Evolutionary conservation across 2,888 invertebrate genomes (phyloP), one percentile per base, ranked within the genome.

Genomic region (Dolichomitus sp.): DNA sequence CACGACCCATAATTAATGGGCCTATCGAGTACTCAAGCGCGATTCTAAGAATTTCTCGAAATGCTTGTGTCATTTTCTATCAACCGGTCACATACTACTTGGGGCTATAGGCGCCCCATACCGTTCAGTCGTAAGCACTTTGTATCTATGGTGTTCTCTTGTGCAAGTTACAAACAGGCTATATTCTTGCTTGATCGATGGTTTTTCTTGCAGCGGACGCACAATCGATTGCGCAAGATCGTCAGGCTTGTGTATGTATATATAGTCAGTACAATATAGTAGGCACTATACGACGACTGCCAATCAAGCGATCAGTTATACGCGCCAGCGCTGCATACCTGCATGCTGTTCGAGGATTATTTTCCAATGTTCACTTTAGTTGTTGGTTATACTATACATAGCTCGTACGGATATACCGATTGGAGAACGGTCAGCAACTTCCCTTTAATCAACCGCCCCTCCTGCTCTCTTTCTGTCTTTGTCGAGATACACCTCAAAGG

Each of bases 191-290:
- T 65, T 82, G 84, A 85, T 82, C 80, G 85, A 80, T 82, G 75
- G 66, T 57, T 75, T 80, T 81, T 80, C 78, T 72, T 65, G 68
- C 11, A 37, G 54, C 63, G 37, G 69, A 76, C 78, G 84, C 80
- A 82, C 84, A 84, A 82, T 78, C 84, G 81, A 78, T 85, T 84
- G 78, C 80, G 82, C 68, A 85, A 84, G 45, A 70, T 82, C 72
- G 57, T 37, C 54, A 54, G 61, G 19, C 57, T 59, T 42, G 57
- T 27, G 40, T 70, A 27, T 54, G 57, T 19, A 59, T 11, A 33
- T 14, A 33, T 6, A 37, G 33, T n/a, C 12, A 59, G 4, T 40
- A 17, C 59, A 37, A n/a, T 37, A n/a, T 59, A 33, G 59, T 59
- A n/a, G 27, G 23, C 14, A 17, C 19, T 23, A 19, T 74, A 74